A percentile compares a stretch with the other conserved stretches of the same genome.
Evolutionary conservation across 2,113 vertebrate genomes (phyloP).

Genomic region (Laterallus jamaicensis): DNA sequence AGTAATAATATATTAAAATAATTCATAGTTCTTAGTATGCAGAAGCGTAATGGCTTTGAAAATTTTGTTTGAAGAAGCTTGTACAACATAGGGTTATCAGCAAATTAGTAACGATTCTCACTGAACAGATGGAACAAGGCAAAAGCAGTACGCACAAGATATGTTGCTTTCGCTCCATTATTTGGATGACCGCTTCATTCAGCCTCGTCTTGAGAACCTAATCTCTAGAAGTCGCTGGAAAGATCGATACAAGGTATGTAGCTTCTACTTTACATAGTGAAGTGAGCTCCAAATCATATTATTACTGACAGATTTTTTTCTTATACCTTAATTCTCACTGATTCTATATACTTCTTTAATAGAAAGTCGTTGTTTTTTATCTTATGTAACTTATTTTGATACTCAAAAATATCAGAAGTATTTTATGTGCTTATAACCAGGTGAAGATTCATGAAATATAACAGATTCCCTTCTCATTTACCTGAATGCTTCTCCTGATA

Average conservation of each 20-base stretch:
- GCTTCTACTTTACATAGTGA: neutral
- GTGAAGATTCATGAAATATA: neutral
- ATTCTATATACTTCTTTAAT: neutral
- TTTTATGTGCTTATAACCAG: neutral
- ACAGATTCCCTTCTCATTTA: neutral
- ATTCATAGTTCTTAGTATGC: neutral
- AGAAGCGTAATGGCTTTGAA: neutral
- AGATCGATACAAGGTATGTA: conserved; percentile 80
- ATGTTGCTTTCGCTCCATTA: conserved; percentile 81
- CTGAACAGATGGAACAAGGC: conserved; percentile 77
- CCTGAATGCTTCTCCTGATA: neutral
- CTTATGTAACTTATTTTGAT: neutral
- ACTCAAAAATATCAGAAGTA: neutral
- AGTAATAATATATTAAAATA: neutral
- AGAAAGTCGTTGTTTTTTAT: neutral
- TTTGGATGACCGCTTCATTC: conserved; percentile 79
- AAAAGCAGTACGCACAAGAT: conserved; percentile 79
- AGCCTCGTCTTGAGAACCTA: conserved; percentile 82
- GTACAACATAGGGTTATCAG: neutral
- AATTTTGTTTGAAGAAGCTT: neutral
- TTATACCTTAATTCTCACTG: neutral
- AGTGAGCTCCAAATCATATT: neutral
- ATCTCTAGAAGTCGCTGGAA: conserved; percentile 82
- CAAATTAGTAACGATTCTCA: neutral
- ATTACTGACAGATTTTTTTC: neutral